A percentile compares a stretch with the other conserved stretches of the same genome.
These are phyloP conservation scores for Harpagoxenus sublaevis DNA, from an alignment of 2,888 invertebrate species.

Conservation along the genomic window DNA sequence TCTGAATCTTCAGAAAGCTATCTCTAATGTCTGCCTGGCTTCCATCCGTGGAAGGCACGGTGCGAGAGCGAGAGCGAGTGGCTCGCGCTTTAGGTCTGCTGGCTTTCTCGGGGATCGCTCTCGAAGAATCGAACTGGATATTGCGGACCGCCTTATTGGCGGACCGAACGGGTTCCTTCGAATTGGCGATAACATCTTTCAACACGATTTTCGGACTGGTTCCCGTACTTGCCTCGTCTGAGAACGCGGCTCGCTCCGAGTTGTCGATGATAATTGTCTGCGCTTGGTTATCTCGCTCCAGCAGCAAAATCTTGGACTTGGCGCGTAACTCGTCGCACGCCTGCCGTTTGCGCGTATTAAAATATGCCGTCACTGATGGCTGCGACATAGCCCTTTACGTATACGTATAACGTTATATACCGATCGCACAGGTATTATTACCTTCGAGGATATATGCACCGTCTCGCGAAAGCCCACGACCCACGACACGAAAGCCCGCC, in stretches of 20 bases:
- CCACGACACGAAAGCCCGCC: too few relatives aligned
- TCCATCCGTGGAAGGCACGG: slow-evolving; percentile 73
- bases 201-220: slow-evolving; percentile 73
- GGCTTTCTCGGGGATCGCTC: slow-evolving; percentile 68
- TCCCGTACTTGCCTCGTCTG: slow-evolving; percentile 60
- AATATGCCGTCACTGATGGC: slow-evolving; percentile 92
- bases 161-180: slow-evolving; percentile 21
- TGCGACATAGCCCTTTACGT: slow-evolving; percentile 90
- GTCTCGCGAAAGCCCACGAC: too few relatives aligned
- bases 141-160: slow-evolving; percentile 74
- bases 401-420: slow-evolving; percentile 49
- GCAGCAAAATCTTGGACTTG: slow-evolving; percentile 85
- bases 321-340: slow-evolving; percentile 89
- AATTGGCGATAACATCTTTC: background rate
- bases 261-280: slow-evolving; percentile 28
- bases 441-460: too few relatives aligned
- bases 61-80: slow-evolving; percentile 68
- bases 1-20: slow-evolving; percentile 77
- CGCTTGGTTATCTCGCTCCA: slow-evolving; percentile 82
- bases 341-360: slow-evolving; percentile 92
- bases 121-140: slow-evolving; percentile 79
- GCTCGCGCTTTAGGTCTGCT: slow-evolving; percentile 66
- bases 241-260: slow-evolving; percentile 22
- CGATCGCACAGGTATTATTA: slow-evolving; percentile 17
- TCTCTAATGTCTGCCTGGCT: slow-evolving; percentile 82